Percentiles rank a stretch among this genome's conserved stretches.
These are phyloP conservation scores for Orthonyx spaldingii DNA, from an alignment of 2,113 vertebrate genomes.

Conservation along the genomic window DNA sequence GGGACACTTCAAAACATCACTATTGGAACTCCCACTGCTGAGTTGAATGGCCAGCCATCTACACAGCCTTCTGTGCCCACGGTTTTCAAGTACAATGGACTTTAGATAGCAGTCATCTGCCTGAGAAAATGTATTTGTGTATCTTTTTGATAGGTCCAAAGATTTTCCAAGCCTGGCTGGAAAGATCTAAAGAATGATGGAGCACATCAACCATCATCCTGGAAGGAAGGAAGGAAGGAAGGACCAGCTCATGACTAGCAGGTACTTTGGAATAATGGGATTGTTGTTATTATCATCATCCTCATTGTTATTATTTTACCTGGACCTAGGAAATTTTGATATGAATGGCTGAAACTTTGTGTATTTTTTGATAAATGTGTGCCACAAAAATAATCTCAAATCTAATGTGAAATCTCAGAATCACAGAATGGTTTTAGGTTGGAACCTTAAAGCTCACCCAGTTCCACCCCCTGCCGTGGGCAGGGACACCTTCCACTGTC, in stretches of 20 bases:
- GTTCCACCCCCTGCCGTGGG: background rate
- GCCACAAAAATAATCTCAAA: background rate
- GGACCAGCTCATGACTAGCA: background rate
- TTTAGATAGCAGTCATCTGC: background rate
- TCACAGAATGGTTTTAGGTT: background rate
- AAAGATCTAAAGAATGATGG: background rate
- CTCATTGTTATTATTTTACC: background rate
- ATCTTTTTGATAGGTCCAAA: background rate
- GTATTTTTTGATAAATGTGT: background rate
- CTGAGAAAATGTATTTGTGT: background rate
- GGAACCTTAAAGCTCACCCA: background rate
- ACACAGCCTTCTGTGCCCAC: background rate
- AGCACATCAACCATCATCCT: background rate
- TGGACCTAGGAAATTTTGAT: background rate
- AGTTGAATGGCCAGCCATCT: background rate
- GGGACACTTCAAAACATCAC: background rate
- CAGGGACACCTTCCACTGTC: background rate
- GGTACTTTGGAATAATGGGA: background rate
- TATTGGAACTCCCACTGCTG: background rate
- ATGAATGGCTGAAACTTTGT: background rate
- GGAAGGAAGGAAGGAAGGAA: too few species aligned
- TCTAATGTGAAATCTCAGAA: background rate
- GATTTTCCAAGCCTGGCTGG: background rate
- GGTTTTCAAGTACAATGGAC: accelerated
- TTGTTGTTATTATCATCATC: background rate